These are phyloP conservation scores for Lasioglossum albipes DNA, from an alignment of 1,140 invertebrate species.

Conservation along the genomic window DNA sequence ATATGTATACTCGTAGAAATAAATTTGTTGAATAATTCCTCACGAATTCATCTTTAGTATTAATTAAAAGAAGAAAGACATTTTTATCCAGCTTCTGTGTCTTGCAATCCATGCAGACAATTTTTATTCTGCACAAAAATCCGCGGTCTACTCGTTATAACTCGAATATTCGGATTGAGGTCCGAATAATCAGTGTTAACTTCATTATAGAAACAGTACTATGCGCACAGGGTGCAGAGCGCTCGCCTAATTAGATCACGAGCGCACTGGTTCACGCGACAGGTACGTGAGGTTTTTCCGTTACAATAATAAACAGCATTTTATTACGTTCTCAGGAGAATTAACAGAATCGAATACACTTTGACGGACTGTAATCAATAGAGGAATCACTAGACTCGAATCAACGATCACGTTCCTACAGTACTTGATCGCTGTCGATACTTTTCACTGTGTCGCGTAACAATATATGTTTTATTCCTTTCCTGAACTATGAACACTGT, in stretches of 20 bases:
- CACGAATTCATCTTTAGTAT: too few relatives aligned
- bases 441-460: conserved; percentile 13
- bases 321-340: background rate
- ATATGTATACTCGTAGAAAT: too few relatives aligned
- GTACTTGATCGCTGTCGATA: conserved; percentile 6
- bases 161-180: too few relatives aligned
- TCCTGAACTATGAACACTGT: conserved; percentile 26
- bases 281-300: background rate
- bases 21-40: too few relatives aligned
- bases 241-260: background rate
- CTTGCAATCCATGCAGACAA: too few relatives aligned
- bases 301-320: background rate
- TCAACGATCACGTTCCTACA: conserved; percentile 19
- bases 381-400: background rate
- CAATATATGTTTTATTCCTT: conserved; percentile 31
- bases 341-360: background rate
- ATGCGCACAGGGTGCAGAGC: too few relatives aligned
- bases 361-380: background rate
- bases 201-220: too few relatives aligned
- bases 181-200: too few relatives aligned
- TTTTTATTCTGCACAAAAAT: too few relatives aligned
- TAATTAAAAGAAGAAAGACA: too few relatives aligned
- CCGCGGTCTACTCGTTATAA: too few relatives aligned
- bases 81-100: too few relatives aligned
- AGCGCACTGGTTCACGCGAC: background rate